Base-by-base conservation (phyloP, 2,888 invertebrate species). In the Phyllotreta cruciferae region DNA sequence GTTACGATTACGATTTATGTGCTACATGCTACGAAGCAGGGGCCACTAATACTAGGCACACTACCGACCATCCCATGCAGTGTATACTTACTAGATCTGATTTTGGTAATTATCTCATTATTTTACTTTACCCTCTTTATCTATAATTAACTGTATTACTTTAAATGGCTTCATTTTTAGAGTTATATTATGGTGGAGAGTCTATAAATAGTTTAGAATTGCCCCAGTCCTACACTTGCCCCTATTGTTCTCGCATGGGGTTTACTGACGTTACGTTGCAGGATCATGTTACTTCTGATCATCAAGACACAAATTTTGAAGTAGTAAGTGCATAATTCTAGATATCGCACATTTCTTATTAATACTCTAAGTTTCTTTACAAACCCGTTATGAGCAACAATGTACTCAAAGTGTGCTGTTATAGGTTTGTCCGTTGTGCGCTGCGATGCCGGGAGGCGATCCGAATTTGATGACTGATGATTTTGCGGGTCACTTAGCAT, bases 1-100 rank as follows among this genome's bases (percentile, higher is more conserved):
- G 98, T 85, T 97, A 95, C 84, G 98, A 99, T 86, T 99, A 97
- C 86, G 98, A 99, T 86, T 87, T 99, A 78, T 99, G 98, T 85
- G 93, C 96, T 77, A 89, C 91, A 77, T 98, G 98, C 83, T 97
- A 94, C 83, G 96, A 98, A 82, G 90, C 90, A 75, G 94, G 94
- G 77, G 93, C 93, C 71, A 93, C 92, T 69, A 93, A 93, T 75
- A 93, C 94, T 72, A 89, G 95, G 77, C 98, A 99, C 83, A 91
- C 93, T 73, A 91, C 92, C 75, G 96, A 96, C 83, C 98, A 99
- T 85, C 96, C 98, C 64, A 96, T 99, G 94, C 98, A 99, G 85
- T 98, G 98, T 83, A 97, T 98, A 78, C 88, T 98, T 79, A 97
- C 98, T 74, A 88, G 96, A 83, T 89, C 93, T 82, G 98, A 98